Evolutionary conservation across 2,113 vertebrate species (phyloP).

Genomic region (Sturnira hondurensis): DNA sequence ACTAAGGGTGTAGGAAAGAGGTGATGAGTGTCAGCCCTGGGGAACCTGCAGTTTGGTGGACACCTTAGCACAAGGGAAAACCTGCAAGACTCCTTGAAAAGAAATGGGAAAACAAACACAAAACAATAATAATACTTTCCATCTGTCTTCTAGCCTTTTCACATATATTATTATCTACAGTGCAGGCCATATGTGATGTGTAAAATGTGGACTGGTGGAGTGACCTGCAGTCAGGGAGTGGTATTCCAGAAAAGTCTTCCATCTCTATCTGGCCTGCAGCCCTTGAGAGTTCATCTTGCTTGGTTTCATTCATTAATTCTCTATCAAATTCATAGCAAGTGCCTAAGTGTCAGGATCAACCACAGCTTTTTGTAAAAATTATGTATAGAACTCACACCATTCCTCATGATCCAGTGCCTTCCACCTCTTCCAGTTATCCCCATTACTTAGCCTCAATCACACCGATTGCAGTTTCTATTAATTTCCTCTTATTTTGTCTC

Average conservation of each 20-base stretch:
- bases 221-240: not conserved
- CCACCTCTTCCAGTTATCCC: not conserved
- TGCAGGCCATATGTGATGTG: not conserved
- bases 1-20: not conserved
- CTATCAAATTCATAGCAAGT: not conserved
- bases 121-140: conserved; percentile 35
- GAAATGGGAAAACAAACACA: conserved; percentile 34
- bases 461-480: not conserved
- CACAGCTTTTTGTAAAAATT: not conserved
- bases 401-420: not conserved
- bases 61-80: not conserved
- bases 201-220: not conserved
- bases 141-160: not conserved
- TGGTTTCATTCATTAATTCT: not conserved
- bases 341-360: not conserved
- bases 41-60: not conserved
- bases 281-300: not conserved
- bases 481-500: conserved; percentile 45
- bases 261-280: not conserved
- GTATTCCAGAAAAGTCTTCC: not conserved
- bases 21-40: not conserved
- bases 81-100: not conserved
- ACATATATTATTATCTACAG: not conserved
- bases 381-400: not conserved
- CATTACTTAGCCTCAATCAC: not conserved